Base-by-base conservation (phyloP, 2,888 invertebrate genomes). In the Xestoiulus laeticollis region DNA sequence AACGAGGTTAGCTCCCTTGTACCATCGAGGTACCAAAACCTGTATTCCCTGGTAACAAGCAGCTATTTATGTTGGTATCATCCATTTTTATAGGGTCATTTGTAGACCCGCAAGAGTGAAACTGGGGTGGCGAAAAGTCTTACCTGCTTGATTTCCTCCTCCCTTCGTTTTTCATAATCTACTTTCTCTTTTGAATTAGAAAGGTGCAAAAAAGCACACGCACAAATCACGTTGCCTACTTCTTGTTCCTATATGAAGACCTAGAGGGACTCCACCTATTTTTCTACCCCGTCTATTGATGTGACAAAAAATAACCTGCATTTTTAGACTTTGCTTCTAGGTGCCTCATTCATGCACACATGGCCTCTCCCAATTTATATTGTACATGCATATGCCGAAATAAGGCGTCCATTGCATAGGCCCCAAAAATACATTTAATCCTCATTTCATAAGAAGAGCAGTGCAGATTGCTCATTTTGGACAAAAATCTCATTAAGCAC, bases 31-130 rank as follows among this genome's bases (percentile, higher is more conserved):
- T 68, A 68, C 68, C 68, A 68, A 68, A 68, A 68, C 68, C 68
- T 68, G 68, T 68, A 68, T 68, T 26, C 26, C 68, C 68, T 68
- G 26, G 68, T 68, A 68, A 68, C 68, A 68, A 38, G 68, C 68
- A 26, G 68, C 68, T 68, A 26, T 68, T 68, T 68, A 68, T 68
- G 68, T 68, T 68, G 68, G 68, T 68, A 68, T 68, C 68, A 68
- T 68, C 68, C 68, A 12, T 26, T 68, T 59, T 68, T 68, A 68
- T 68, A 68, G 68, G 68, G 68, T 68, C 68, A 68, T 68, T 68
- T 68, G 68, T 68, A 10, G 68, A 68, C 26, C 68, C 26, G 68
- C 68, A 26, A 26, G 68, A 68, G 68, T 26, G 68, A 68, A 68
- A 68, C 68, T 68, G 68, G 68, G 68, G 68, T 68, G 68, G 68